Base-by-base conservation (phyloP, 2,797 vertebrate genomes). In the Mormyrus hasselquistii region DNA sequence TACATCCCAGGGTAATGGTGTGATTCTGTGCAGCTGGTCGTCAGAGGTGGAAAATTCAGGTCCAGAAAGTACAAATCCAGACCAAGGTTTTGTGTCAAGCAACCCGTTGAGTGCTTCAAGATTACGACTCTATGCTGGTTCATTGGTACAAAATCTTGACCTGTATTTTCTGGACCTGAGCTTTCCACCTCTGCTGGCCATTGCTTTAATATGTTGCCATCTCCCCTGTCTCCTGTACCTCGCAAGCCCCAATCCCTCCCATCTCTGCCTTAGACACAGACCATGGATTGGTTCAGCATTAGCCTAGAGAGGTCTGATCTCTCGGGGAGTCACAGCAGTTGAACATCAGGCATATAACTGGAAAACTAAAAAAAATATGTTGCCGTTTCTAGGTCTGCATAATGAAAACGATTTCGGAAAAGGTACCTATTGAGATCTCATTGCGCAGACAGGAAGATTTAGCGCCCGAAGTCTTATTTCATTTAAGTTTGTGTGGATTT, bases 341-440 rank as follows among this genome's bases (percentile, higher is more conserved):
- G 52, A 53, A 52, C 52, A 29, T 29, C 47, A 53, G 10, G 49
- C 14, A 84, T 52, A 14, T 52, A 50, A 84, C 44, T 14, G 47
- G 41, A 84, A 84, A 84, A 50, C 41, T 25, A 29, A 49, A 83
- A 47, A 29, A 84, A 9, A n/a, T 84, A n/a, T 84, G n/a, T 84
- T 5, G 8, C n/a, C 22, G 5, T 25, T 84, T 22, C 10, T 25
- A 12, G 1, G 22, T 84, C 25, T 52, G 41, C 47, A 52, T 84
- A 12, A 52, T 84, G 82, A 52, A 84, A 84, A 29, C 1, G 84
- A 49, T 86, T 53, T 86, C 84, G 25, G 50, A 53, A 52, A 84
- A 14, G 14, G 76, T n/a, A n/a, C 76, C 49, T 29, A 86, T 53
- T 86, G 84, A 86, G 84, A 86, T 86, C 50, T 86, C 84, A 86